A percentile compares a stretch with the other conserved stretches of the same genome.
Conservation (phyloP, 2,888 invertebrate species). For the Tetramorium bicarinatum region DNA sequence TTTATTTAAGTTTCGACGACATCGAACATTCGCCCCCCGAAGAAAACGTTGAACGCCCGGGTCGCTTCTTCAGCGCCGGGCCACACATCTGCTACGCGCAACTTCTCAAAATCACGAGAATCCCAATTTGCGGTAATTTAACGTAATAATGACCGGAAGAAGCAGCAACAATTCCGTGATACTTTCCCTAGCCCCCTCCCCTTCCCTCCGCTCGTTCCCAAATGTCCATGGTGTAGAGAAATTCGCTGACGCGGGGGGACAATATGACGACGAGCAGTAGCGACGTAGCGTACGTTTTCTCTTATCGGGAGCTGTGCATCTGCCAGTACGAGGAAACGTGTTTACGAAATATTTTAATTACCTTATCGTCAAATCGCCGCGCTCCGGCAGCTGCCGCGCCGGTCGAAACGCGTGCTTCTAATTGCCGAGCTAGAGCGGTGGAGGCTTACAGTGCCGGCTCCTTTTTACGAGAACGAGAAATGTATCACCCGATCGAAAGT, state of each 20-base stretch:
- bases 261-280: not conserved
- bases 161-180: not conserved
- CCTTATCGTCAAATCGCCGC: slow-evolving; percentile 84
- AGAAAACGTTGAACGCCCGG: slow-evolving; percentile 60
- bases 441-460: not conserved
- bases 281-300: slow-evolving; percentile 23
- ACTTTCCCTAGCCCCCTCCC: not conserved
- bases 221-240: not conserved
- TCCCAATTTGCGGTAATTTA: slow-evolving; percentile 36
- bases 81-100: slow-evolving; percentile 27
- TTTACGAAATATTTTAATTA: slow-evolving; percentile 86
- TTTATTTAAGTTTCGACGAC: slow-evolving; percentile 80
- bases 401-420: slow-evolving; percentile 82
- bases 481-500: slow-evolving; percentile 30
- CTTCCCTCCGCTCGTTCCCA: not conserved
- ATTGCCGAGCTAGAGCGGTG: slow-evolving; percentile 78
- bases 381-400: slow-evolving; percentile 83
- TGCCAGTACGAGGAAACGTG: slow-evolving; percentile 76
- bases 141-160: slow-evolving; percentile 13
- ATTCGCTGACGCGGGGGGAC: not conserved
- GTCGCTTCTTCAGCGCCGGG: slow-evolving; percentile 8
- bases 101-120: slow-evolving; percentile 25
- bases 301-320: slow-evolving; percentile 80
- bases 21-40: slow-evolving; percentile 79
- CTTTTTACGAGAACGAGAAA: not conserved